phyloP scores from a whole-genome alignment of 2,113 vertebrate genomes.

The Abramis brama region DNA sequence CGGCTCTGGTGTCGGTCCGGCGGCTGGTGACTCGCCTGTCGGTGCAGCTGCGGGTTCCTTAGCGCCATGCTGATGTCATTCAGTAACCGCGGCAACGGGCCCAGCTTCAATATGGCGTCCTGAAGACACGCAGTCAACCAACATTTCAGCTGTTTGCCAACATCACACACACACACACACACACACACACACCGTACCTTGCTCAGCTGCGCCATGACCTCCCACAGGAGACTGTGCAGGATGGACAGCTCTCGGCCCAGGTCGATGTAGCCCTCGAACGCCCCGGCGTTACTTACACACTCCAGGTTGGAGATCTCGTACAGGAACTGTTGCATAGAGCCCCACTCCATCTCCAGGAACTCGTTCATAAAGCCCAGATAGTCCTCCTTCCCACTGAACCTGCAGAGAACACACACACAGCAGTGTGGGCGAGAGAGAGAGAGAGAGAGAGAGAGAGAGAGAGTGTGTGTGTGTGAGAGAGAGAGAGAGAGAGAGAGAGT shows the following conservation, averaged over 20 bases:
- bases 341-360: constrained; percentile 98
- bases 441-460: constrained; percentile 9
- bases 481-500: neutral
- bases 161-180: neutral
- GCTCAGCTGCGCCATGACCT: constrained; percentile 95
- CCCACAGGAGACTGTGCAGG: constrained; percentile 94
- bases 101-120: constrained; percentile 95
- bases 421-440: constrained; percentile 40
- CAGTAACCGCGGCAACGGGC: constrained; percentile 89
- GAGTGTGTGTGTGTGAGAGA: constrained; percentile 38
- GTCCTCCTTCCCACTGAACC: constrained; percentile 96
- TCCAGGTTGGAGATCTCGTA: constrained; percentile 98
- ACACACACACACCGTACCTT: constrained; percentile 77
- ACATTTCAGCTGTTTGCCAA: neutral
- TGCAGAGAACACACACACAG: constrained; percentile 63
- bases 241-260: constrained; percentile 94
- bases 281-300: constrained; percentile 89
- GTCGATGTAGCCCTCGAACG: constrained; percentile 97
- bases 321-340: constrained; percentile 97
- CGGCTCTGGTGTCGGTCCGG: constrained; percentile 86
- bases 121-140: constrained; percentile 53
- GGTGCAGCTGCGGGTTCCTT: constrained; percentile 94
- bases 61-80: constrained; percentile 95
- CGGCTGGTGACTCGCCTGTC: constrained; percentile 90
- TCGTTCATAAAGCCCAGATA: constrained; percentile 98